Conservation (phyloP, 2,888 invertebrate species). For the Incurvaria masculella region DNA sequence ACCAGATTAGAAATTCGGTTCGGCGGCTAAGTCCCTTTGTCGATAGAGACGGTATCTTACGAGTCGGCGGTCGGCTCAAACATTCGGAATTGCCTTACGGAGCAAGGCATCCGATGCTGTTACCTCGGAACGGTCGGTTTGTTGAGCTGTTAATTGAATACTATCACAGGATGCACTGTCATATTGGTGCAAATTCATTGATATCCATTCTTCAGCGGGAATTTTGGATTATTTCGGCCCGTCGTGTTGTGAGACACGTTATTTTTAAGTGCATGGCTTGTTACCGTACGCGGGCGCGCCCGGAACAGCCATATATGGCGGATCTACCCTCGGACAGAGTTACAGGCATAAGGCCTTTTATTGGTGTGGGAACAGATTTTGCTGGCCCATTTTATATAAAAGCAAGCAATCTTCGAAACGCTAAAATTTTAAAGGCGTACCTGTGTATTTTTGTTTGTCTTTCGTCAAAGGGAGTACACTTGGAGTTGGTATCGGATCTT, state of each 20-base stretch:
- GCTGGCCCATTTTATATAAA: conserved; percentile 12
- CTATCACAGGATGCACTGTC: conserved; percentile 2
- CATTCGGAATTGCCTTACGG: neutral
- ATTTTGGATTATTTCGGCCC: neutral
- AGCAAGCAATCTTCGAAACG: conserved; percentile 5
- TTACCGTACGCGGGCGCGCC: neutral
- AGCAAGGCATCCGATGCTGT: conserved; percentile 2
- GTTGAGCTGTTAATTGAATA: neutral
- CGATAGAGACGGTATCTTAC: neutral
- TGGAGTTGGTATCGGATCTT: conserved; percentile 17
- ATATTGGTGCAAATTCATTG: conserved; percentile 3
- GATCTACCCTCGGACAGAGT: neutral
- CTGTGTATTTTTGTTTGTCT: conserved; percentile 15
- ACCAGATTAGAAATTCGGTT: neutral
- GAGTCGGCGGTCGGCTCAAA: conserved; percentile 5
- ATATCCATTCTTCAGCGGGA: neutral
- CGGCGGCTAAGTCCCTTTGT: conserved; percentile 1
- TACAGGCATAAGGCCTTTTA: conserved; percentile 4
- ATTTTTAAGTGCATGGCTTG: neutral
- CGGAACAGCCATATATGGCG: neutral
- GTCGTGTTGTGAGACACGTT: neutral
- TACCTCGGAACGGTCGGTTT: neutral
- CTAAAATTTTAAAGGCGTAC: conserved; percentile 5
- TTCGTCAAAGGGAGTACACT: conserved; percentile 16
- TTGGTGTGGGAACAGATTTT: conserved; percentile 13